Percentiles rank a stretch among this genome's conserved stretches.
phyloP scores from a whole-genome alignment of 2,797 vertebrate species.

The Lithobates pipiens region DNA sequence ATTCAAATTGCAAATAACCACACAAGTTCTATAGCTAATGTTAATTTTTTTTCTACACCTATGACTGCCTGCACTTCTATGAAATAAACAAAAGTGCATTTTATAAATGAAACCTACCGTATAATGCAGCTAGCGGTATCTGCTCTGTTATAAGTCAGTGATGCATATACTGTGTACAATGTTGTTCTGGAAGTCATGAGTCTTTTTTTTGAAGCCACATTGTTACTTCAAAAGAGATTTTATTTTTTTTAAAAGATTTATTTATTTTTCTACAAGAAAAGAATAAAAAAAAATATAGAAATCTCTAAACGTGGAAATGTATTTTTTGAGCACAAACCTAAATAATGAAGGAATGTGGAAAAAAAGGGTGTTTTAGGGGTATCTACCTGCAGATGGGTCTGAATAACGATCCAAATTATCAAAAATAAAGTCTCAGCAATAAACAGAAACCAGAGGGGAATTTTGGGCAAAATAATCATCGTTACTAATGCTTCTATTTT shows the following conservation, averaged over 20 bases:
- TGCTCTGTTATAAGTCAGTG: no score
- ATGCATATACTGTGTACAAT: no score
- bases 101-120: no score
- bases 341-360: constrained; percentile 38
- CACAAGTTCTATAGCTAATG: no score
- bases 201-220: neutral
- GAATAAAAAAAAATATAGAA: constrained; percentile 63
- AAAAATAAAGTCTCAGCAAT: constrained; percentile 61
- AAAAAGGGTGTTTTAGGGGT: constrained; percentile 30
- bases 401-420: constrained; percentile 56
- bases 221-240: constrained; percentile 48
- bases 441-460: constrained; percentile 47
- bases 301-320: constrained; percentile 60
- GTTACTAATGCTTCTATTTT: constrained; percentile 50
- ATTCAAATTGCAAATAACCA: no score
- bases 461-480: constrained; percentile 44
- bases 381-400: constrained; percentile 48
- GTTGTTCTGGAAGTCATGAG: neutral
- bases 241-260: constrained; percentile 45
- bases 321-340: constrained; percentile 53
- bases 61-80: no score
- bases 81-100: no score
- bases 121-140: no score
- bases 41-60: no score
- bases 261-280: constrained; percentile 62